A percentile compares a stretch with the other conserved stretches of the same genome.
phyloP scores from a whole-genome alignment of 2,113 vertebrate genomes.

The Myocastor coypus region DNA sequence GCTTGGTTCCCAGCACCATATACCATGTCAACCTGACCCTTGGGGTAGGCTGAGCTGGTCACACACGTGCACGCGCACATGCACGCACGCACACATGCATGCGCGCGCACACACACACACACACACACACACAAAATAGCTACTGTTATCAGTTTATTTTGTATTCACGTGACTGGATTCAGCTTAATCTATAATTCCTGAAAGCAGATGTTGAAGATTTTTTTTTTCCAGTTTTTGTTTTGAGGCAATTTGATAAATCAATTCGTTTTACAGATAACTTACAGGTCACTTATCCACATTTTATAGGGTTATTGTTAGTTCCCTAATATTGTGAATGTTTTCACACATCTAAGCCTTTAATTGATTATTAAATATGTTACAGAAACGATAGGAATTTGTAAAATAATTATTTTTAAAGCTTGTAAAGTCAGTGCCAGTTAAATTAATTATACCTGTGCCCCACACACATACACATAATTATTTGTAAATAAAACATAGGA shows the following conservation, averaged over 20 bases:
- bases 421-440: neutral
- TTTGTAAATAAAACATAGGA: slow-evolving; percentile 48
- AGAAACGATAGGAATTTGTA: slow-evolving; percentile 24
- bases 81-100: too few relatives aligned
- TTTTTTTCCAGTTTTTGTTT: neutral
- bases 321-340: neutral
- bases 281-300: neutral
- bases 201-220: neutral
- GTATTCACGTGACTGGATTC: neutral
- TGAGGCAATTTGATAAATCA: slow-evolving; percentile 25
- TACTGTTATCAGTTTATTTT: neutral
- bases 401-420: slow-evolving; percentile 37
- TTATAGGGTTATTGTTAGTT: neutral
- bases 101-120: too few relatives aligned
- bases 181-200: neutral
- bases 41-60: too few relatives aligned
- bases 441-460: neutral
- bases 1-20: too few relatives aligned
- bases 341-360: neutral
- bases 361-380: slow-evolving; percentile 16
- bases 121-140: too few relatives aligned
- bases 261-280: neutral
- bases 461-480: neutral
- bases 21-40: too few relatives aligned
- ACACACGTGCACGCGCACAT: too few relatives aligned